phyloP scores from a whole-genome alignment of 2,797 vertebrate genomes.

The Anabas testudineus region DNA sequence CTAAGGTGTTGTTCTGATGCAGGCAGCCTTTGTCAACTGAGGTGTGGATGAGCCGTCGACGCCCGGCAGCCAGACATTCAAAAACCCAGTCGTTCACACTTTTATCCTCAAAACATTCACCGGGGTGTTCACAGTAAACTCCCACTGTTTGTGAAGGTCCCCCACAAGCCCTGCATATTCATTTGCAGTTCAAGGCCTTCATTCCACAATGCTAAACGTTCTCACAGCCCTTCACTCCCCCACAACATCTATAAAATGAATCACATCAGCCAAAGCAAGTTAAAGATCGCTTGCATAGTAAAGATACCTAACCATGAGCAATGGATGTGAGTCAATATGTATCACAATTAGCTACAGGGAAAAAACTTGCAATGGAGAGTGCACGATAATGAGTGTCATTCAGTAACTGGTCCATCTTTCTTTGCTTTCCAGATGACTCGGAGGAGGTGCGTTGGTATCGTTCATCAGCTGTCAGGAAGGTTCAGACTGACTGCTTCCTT shows the following conservation, averaged over 20 bases:
- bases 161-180: slow-evolving; percentile 2
- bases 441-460: slow-evolving; percentile 77
- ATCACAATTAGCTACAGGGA: no score
- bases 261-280: background rate
- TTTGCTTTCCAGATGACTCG: slow-evolving; percentile 71
- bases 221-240: background rate
- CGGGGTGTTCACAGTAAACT: background rate
- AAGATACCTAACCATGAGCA: background rate
- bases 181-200: slow-evolving; percentile 47
- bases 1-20: background rate
- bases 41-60: background rate
- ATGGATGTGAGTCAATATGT: no score
- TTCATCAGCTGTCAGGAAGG: slow-evolving; percentile 66
- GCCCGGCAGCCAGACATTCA: fast-evolving
- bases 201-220: background rate
- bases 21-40: background rate
- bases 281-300: background rate
- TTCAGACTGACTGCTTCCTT: slow-evolving; percentile 31
- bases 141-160: slow-evolving; percentile 13
- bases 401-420: background rate
- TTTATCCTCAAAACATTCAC: background rate
- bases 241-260: no score
- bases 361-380: no score
- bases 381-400: background rate
- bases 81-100: slow-evolving; percentile 35